A percentile compares a stretch with the other conserved stretches of the same genome.
Conservation (phyloP, 1,140 invertebrate species). For the Zaprionus kolodkinae region DNA sequence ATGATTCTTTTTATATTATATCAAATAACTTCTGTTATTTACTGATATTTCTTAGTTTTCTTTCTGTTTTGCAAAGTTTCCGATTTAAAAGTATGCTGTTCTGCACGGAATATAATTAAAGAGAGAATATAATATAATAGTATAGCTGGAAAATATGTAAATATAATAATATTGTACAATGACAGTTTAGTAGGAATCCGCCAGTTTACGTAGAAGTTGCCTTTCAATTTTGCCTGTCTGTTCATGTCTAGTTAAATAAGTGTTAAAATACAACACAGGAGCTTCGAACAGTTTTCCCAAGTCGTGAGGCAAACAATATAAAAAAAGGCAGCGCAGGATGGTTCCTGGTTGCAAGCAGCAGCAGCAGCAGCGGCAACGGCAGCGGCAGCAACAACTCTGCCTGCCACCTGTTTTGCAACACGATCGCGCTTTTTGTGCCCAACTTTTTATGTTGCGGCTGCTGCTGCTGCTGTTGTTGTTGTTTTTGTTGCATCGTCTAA, state of each 20-base stretch:
- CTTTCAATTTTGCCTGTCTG: neutral
- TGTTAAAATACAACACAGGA: neutral
- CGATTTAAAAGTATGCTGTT: no score
- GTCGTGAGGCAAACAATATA: conserved; percentile 32
- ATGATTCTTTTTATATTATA: no score
- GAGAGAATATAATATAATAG: no score
- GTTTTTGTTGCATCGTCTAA: conserved; percentile 59
- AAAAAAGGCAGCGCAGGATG: conserved; percentile 34
- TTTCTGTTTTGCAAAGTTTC: no score
- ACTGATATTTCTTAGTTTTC: no score
- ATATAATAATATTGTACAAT: no score
- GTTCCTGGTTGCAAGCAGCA: conserved; percentile 45
- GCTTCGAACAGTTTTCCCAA: conserved; percentile 11
- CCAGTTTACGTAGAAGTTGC: neutral
- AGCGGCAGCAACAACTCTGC: neutral
- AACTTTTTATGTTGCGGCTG: conserved; percentile 21
- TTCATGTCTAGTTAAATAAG: neutral
- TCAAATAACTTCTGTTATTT: no score
- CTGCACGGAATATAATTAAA: no score
- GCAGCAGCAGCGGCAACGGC: neutral
- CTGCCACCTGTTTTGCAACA: conserved; percentile 58
- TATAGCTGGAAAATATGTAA: no score
- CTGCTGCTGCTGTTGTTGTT: neutral
- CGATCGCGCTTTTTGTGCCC: conserved; percentile 48
- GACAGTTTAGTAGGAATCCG: no score